Conservation (phyloP, 2,113 vertebrate species). For the Oryzias curvinotus region DNA sequence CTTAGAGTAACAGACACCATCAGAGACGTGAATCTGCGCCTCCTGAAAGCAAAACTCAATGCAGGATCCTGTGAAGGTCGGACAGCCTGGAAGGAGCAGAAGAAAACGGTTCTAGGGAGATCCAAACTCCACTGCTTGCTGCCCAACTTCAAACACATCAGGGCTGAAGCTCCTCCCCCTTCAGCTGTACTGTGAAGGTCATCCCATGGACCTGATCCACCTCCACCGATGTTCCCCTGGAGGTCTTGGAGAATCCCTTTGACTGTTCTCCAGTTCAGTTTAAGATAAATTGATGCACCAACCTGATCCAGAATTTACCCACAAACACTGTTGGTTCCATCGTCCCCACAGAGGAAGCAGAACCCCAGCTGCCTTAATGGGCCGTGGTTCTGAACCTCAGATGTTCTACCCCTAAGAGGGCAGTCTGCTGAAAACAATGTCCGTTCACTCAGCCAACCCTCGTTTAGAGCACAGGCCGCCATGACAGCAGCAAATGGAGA, state of each 20-base stretch:
- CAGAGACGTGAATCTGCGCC: too few relatives aligned
- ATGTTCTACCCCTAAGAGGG: slow-evolving; percentile 35
- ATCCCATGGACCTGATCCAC: slow-evolving; percentile 61
- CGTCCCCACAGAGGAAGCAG: not conserved
- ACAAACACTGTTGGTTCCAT: slow-evolving; percentile 9
- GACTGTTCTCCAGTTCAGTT: slow-evolving; percentile 27
- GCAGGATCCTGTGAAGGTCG: too few relatives aligned
- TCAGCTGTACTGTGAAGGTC: slow-evolving; percentile 54
- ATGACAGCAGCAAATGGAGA: slow-evolving; percentile 30
- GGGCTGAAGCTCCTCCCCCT: slow-evolving; percentile 17
- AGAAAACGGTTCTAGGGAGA: not conserved
- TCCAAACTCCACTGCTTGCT: not conserved
- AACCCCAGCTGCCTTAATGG: slow-evolving; percentile 10
- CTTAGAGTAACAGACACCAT: too few relatives aligned
- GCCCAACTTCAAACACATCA: slow-evolving; percentile 43
- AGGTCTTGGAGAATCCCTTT: slow-evolving; percentile 44
- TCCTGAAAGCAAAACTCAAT: too few relatives aligned
- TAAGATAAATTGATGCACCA: too few relatives aligned
- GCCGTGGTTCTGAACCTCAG: slow-evolving; percentile 52
- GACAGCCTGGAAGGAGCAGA: not conserved
- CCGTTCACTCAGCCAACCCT: slow-evolving; percentile 59
- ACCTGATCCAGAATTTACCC: too few relatives aligned
- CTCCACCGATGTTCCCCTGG: slow-evolving; percentile 53
- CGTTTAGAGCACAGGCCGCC: slow-evolving; percentile 32
- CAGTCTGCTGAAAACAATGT: slow-evolving; percentile 56